Conservation (phyloP, 1,140 invertebrate species). For the Drosophila nasuta region DNA sequence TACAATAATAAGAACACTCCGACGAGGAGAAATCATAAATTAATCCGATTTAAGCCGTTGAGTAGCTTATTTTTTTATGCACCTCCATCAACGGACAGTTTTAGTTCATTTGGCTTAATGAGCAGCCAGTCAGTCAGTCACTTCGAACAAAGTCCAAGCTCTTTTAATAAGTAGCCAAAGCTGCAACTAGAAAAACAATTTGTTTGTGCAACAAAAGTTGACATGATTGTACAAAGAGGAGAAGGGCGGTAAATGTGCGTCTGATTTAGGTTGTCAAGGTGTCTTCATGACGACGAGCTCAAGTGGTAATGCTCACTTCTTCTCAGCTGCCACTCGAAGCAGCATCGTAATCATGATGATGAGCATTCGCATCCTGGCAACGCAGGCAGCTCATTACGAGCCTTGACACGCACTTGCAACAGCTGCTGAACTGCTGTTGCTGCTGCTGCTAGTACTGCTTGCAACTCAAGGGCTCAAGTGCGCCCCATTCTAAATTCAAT, state of each 20-base stretch:
- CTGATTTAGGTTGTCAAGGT: conserved; percentile 28
- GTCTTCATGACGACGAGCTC: conserved; percentile 6
- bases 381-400: conserved; percentile 62
- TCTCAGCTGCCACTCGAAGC: conserved; percentile 21
- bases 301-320: conserved; percentile 31
- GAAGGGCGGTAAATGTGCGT: neutral
- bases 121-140: conserved; percentile 6
- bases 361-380: conserved; percentile 59
- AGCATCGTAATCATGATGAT: conserved; percentile 6
- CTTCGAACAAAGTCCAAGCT: neutral
- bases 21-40: conserved; percentile 79
- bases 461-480: conserved; percentile 52
- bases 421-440: conserved; percentile 27
- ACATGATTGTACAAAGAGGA: conserved; percentile 10
- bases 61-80: conserved; percentile 77
- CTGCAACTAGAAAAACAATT: conserved; percentile 19
- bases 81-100: conserved; percentile 22
- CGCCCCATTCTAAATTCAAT: conserved; percentile 74
- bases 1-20: conserved; percentile 33
- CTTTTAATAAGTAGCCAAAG: conserved; percentile 33
- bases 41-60: conserved; percentile 83
- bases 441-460: neutral
- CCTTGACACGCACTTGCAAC: conserved; percentile 50
- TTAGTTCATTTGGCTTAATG: conserved; percentile 48
- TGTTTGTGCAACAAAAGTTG: conserved; percentile 30